Evolutionary conservation across 2,797 vertebrate genomes (phyloP), one percentile per base, ranked within the genome.

Genomic region (Mormyrus hasselquistii): DNA sequence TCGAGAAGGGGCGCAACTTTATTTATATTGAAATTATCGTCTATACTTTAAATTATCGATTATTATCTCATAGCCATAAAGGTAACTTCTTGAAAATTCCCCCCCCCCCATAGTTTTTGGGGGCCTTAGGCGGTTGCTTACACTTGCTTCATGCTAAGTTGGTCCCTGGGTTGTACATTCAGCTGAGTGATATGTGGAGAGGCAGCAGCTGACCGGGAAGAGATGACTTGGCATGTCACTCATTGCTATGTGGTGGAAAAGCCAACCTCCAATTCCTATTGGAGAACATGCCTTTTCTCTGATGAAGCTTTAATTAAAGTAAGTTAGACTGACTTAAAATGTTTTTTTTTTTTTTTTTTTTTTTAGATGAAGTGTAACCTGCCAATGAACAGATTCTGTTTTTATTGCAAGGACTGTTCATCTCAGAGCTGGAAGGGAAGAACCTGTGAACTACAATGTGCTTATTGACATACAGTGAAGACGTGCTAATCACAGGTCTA

Each of bases 231-330:
- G 29, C 57, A 88, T 87, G 89, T 88, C 49, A 90, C 89, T 92
- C 91, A 90, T 91, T 91, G 90, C 91, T 92, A 91, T 91, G 91
- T 90, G 89, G 90, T 90, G 49, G 90, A 0, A 29, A 83, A 82
- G 38, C 22, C 50, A 25, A 52, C n/a, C 79, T 57, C 53, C 38
- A 55, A 47, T 88, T 44, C n/a, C 16, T 10, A 19, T n/a, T 88
- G 79, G 41, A 25, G 22, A 47, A 87, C 41, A 65, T 87, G 55
- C 10, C 9, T 59, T 65, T 65, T 19, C 38, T 65, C 25, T 59
- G 86, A 62, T 41, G 38, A 22, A 62, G 53, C 34, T 12, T 87
- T 65, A 87, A 87, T 87, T 38, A 57, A 38, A 86, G 29, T 29
- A 86, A 76, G 16, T 65, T 87, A 62, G 6, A 62, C 44, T 65